Evolutionary conservation across 2,888 invertebrate genomes (phyloP).

Genomic region (Conchocele bisecta): DNA sequence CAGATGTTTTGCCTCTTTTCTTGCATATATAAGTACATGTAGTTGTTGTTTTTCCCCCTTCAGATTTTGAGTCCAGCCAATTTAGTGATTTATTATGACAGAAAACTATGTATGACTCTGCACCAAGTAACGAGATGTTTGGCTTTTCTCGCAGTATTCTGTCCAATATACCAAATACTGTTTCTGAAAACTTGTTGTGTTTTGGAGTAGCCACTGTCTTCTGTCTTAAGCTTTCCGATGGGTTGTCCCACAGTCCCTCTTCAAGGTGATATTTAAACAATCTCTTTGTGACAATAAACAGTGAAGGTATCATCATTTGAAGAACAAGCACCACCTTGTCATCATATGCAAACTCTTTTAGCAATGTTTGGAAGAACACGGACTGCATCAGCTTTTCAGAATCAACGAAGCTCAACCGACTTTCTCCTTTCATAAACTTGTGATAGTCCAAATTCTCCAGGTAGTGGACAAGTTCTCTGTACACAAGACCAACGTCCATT

Average conservation of each 20-base stretch:
- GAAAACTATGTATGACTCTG: constrained; percentile 26
- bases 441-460: constrained; percentile 10
- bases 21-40: constrained; percentile 10
- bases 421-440: constrained; percentile 12
- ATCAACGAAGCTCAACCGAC: constrained; percentile 14
- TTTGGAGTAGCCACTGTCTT: constrained; percentile 15
- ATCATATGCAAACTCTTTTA: not conserved
- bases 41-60: constrained; percentile 7
- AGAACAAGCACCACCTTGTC: not conserved
- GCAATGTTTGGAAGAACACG: too few relatives aligned
- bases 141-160: constrained; percentile 33
- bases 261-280: constrained; percentile 23
- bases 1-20: constrained; percentile 27
- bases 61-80: constrained; percentile 20
- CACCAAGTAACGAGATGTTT: constrained; percentile 20
- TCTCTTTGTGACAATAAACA: not conserved
- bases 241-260: constrained; percentile 1
- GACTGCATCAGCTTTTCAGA: constrained; percentile 6
- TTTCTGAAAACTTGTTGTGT: constrained; percentile 30
- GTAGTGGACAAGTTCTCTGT: constrained; percentile 19
- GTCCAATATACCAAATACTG: constrained; percentile 33
- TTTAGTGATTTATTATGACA: constrained; percentile 34
- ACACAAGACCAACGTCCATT: constrained; percentile 14
- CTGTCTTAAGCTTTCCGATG: not conserved
- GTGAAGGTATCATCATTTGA: constrained; percentile 7